These are phyloP conservation scores for Rhagologus leucostigma DNA, from an alignment of 2,113 vertebrate species.

Conservation along the genomic window DNA sequence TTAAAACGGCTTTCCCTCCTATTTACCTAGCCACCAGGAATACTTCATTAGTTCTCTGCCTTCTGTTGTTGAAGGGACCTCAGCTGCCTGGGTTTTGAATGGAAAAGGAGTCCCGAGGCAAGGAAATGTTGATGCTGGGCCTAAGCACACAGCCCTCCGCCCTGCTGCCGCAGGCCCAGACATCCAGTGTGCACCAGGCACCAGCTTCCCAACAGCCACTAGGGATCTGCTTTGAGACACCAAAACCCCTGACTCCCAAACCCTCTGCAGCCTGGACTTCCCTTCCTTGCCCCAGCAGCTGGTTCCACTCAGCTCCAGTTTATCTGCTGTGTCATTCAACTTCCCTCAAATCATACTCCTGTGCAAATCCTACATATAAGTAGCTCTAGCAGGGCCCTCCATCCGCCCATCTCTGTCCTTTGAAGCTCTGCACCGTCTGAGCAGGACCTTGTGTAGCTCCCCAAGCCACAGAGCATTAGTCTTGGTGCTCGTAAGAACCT, in stretches of 20 bases:
- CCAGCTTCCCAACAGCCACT: not conserved
- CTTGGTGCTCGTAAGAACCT: not conserved
- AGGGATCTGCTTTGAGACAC: not conserved
- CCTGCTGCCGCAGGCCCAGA: not conserved
- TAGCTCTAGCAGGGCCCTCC: not conserved
- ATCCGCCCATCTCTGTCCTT: not conserved
- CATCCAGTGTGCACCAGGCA: not conserved
- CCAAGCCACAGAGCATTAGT: not conserved
- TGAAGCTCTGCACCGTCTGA: not conserved
- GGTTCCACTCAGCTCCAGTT: not conserved
- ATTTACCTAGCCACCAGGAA: not conserved
- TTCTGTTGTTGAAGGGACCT: not conserved
- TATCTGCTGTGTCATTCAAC: not conserved
- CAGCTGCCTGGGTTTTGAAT: not conserved
- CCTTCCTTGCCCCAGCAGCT: not conserved
- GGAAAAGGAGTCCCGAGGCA: not conserved
- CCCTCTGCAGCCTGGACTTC: not conserved
- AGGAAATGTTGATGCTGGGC: not conserved
- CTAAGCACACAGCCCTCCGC: not conserved
- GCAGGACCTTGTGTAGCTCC: not conserved
- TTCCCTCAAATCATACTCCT: not conserved
- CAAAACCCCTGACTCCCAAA: not conserved
- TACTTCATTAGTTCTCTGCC: not conserved
- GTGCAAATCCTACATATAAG: not conserved
- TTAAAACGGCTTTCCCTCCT: not conserved